phyloP scores from a whole-genome alignment of 2,113 vertebrate genomes.

The Litocranius walleri region DNA sequence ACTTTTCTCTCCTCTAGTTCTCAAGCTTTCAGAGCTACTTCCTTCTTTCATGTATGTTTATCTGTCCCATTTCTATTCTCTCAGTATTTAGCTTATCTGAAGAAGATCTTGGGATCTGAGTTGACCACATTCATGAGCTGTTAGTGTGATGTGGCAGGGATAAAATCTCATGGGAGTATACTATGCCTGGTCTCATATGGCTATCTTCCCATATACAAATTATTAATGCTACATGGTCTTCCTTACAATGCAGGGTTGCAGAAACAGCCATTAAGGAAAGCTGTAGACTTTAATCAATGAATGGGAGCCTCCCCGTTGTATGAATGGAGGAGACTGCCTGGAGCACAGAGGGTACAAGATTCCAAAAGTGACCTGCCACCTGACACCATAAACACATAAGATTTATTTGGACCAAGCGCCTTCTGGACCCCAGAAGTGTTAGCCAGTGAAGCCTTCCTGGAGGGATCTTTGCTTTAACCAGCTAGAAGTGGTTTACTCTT shows the following conservation, averaged over 20 bases:
- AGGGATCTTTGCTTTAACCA: not conserved
- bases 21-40: not conserved
- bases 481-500: not conserved
- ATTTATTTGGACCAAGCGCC: not conserved
- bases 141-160: not conserved
- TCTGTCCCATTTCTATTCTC: not conserved
- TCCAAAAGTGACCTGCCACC: not conserved
- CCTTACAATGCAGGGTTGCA: not conserved
- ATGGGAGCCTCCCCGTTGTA: not conserved
- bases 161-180: not conserved
- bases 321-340: not conserved
- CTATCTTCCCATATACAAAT: not conserved
- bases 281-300: constrained; percentile 48
- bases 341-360: not conserved
- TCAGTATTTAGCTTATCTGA: not conserved
- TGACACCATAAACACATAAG: fast-evolving
- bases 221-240: not conserved
- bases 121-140: not conserved
- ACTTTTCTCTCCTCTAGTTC: not conserved
- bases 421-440: not conserved
- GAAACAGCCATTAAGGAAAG: constrained; percentile 47
- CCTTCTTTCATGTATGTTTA: not conserved
- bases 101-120: not conserved
- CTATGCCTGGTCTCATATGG: not conserved
- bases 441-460: fast-evolving